Conservation (phyloP, 2,888 invertebrate genomes). For the Agonopterix alstromeriana region DNA sequence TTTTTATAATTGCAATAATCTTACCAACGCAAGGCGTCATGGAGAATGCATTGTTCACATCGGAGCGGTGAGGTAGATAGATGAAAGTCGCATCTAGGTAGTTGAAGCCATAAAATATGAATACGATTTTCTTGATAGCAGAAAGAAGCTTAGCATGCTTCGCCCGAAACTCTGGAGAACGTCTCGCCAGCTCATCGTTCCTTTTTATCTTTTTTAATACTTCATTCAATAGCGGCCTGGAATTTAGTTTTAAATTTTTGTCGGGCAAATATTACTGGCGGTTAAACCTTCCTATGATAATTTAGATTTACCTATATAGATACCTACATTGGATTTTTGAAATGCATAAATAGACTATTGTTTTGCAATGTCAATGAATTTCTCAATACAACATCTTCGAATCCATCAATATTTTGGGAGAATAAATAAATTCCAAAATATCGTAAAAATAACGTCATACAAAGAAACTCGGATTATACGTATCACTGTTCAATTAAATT, state of each 20-base stretch:
- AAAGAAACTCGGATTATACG: no score
- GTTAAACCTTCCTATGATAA: no score
- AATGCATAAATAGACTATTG: no score
- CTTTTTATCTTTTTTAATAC: slow-evolving; percentile 27
- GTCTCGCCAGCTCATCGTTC: slow-evolving; percentile 27
- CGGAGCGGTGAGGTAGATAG: slow-evolving; percentile 40
- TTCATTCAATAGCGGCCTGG: slow-evolving; percentile 28
- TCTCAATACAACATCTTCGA: no score
- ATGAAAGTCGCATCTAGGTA: slow-evolving; percentile 24
- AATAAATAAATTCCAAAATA: no score
- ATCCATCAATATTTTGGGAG: no score
- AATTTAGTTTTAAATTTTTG: neutral
- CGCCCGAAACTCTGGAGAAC: slow-evolving; percentile 17
- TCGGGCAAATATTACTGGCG: neutral
- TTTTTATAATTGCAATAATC: no score
- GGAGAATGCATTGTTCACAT: slow-evolving; percentile 33
- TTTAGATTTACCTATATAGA: no score
- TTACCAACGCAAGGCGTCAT: slow-evolving; percentile 57
- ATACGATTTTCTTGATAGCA: slow-evolving; percentile 37
- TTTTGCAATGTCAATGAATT: no score
- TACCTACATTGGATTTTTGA: no score
- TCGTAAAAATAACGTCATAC: no score
- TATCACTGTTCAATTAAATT: no score
- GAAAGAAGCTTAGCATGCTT: slow-evolving; percentile 32
- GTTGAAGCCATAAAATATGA: slow-evolving; percentile 39